Conservation (phyloP, 2,113 vertebrate genomes). For the Apaloderma vittatum region DNA sequence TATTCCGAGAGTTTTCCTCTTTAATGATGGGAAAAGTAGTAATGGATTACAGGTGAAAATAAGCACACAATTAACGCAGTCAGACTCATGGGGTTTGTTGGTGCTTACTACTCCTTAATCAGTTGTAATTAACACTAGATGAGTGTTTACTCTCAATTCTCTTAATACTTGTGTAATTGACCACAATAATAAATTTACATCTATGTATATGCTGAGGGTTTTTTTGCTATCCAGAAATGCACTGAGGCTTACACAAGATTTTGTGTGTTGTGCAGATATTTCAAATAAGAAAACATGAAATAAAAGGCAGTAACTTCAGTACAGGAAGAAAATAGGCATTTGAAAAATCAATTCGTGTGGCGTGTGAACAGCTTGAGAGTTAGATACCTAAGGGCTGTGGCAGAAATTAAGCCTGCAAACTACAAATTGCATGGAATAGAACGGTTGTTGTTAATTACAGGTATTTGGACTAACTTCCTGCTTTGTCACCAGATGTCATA, state of each 20-base stretch:
- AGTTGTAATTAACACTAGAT: constrained; percentile 51
- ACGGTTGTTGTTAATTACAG: background rate
- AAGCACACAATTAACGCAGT: constrained; percentile 55
- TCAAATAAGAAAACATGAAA: background rate
- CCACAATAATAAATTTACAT: constrained; percentile 12
- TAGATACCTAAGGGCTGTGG: background rate
- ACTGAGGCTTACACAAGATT: background rate
- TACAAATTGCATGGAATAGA: background rate
- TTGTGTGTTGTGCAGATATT: background rate
- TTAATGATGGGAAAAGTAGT: background rate
- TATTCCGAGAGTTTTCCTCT: background rate
- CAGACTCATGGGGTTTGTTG: constrained; percentile 13
- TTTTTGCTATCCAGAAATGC: background rate
- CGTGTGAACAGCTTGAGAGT: background rate
- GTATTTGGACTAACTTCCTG: background rate
- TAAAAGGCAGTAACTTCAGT: background rate
- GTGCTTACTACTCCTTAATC: constrained; percentile 60
- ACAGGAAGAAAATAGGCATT: background rate
- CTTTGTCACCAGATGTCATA: background rate
- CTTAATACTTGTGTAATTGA: constrained; percentile 44
- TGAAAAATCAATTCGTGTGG: background rate
- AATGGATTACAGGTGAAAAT: constrained; percentile 57
- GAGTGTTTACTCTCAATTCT: constrained; percentile 56
- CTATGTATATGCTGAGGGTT: background rate
- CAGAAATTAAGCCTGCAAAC: background rate